Evolutionary conservation across 2,888 invertebrate genomes (phyloP), one percentile per base, ranked within the genome.

Genomic region (Podabrus alpinus): DNA sequence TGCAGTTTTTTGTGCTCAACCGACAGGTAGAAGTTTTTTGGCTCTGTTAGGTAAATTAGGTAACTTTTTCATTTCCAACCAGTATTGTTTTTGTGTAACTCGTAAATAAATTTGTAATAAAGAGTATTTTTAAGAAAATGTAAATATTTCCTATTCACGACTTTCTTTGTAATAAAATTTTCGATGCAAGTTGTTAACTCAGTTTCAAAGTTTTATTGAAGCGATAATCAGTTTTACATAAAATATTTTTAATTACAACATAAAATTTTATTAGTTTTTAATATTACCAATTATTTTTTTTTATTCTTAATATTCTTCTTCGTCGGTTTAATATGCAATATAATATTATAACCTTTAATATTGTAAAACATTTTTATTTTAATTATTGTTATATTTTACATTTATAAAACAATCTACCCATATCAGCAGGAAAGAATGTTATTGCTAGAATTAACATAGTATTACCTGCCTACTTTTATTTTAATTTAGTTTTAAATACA

Each of bases 401-500:
- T 21, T 21, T 21, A 21, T 21, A 7, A 21, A 21, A 21, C 21
- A n/a, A n/a, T n/a, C n/a, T n/a, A n/a, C n/a, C n/a, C n/a, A 45
- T 70, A 29, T 66, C 67, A 64, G 70, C 13, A 29, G 4, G 29
- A 29, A 3, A 29, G 4, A 11, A 29, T 29, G 29, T 4, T 13
- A 11, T 29, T 29, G 13, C 29, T 29, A 29, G 11, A 74, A 72
- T 77, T 78, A 76, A 75, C 77, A 77, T 76, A 76, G 80, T 80
- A 77, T 81, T 81, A 79, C 81, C 81, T 81, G 79, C 81, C 81
- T 81, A 82, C 81, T 79, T 45, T 82, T 78, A 81, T 80, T 81
- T 80, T 80, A 80, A 79, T 81, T 81, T 80, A 73, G 68, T 76
- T 76, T 75, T 75, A 62, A 77, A 77, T 72, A 68, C 79, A 77